Conservation (phyloP, 1,140 invertebrate genomes). For the Ephestia elutella region DNA sequence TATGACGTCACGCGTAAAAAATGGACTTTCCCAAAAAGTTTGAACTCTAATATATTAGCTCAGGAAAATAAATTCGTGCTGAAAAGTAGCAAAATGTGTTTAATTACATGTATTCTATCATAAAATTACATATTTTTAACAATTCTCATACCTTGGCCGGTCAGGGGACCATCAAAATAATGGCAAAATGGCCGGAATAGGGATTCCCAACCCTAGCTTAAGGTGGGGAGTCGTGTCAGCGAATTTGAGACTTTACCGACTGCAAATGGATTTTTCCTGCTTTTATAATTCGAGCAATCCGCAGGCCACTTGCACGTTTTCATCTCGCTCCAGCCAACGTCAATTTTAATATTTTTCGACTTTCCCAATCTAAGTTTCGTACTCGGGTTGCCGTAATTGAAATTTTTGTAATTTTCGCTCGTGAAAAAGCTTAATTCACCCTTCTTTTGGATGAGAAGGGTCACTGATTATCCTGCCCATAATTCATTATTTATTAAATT, state of each 20-base stretch:
- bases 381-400: not conserved
- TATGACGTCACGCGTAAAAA: too few species aligned
- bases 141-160: too few species aligned
- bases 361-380: constrained; percentile 4
- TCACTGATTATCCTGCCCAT: not conserved
- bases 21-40: too few species aligned
- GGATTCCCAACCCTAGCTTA: constrained; percentile 8
- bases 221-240: constrained; percentile 40
- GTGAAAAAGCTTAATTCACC: not conserved
- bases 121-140: too few species aligned
- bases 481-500: not conserved
- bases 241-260: constrained; percentile 52
- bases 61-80: too few species aligned
- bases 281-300: constrained; percentile 45
- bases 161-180: too few species aligned
- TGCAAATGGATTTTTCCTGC: constrained; percentile 50
- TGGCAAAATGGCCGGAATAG: too few species aligned
- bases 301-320: constrained; percentile 29
- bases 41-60: too few species aligned
- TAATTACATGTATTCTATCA: too few species aligned
- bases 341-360: constrained; percentile 20
- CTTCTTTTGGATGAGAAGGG: not conserved
- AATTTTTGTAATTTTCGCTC: not conserved
- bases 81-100: too few species aligned
- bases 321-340: constrained; percentile 15